phyloP scores from a whole-genome alignment of 2,797 vertebrate species.

The Cetoscarus ocellatus region DNA sequence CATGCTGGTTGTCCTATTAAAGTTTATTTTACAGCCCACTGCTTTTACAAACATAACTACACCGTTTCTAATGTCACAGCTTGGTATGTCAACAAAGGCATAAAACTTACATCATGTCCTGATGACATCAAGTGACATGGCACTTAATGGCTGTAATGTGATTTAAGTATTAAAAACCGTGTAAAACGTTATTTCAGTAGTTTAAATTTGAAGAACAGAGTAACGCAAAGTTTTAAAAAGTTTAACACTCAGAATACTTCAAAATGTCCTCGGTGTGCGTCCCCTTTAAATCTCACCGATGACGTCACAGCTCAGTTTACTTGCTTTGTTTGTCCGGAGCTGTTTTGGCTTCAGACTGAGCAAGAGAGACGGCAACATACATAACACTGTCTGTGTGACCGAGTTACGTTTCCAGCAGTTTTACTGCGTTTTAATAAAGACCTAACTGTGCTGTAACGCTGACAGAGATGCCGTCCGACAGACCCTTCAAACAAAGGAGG shows the following conservation, averaged over 20 bases:
- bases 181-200: background rate
- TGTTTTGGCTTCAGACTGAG: slow-evolving; percentile 48
- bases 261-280: background rate
- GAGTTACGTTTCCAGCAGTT: background rate
- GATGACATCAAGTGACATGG: background rate
- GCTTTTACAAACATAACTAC: too few species aligned
- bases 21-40: too few species aligned
- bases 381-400: accelerated
- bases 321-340: slow-evolving; percentile 73
- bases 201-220: too few species aligned
- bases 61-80: too few species aligned
- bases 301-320: slow-evolving; percentile 76
- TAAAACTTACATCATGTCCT: background rate
- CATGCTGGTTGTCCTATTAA: too few species aligned
- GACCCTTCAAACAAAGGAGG: slow-evolving; percentile 96
- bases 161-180: accelerated
- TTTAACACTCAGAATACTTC: background rate
- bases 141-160: background rate
- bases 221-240: background rate
- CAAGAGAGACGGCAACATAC: slow-evolving; percentile 5
- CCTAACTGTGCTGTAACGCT: background rate
- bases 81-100: too few species aligned
- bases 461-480: slow-evolving; percentile 91
- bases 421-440: background rate
- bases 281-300: slow-evolving; percentile 71